A percentile compares a stretch with the other conserved stretches of the same genome.
Evolutionary conservation across 2,113 vertebrate species (phyloP).

Genomic region (Nannospalax galili): DNA sequence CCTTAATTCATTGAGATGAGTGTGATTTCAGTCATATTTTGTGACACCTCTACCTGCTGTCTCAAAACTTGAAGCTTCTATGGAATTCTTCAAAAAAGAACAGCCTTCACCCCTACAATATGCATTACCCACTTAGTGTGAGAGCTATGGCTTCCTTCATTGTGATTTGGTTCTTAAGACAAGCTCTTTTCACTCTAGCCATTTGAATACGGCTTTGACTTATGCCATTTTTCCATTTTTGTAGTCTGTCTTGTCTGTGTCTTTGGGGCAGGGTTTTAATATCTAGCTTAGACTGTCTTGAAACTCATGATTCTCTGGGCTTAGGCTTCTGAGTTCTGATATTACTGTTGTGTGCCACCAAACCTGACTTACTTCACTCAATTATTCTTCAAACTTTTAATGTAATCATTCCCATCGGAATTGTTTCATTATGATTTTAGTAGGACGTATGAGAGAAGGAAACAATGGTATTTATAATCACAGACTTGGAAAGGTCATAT

Average conservation of each 20-base stretch:
- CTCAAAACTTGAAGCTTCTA: background rate
- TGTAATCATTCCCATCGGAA: background rate
- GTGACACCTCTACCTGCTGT: background rate
- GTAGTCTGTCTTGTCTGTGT: background rate
- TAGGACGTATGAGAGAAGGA: background rate
- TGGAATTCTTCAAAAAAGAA: too few relatives aligned
- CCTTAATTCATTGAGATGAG: background rate
- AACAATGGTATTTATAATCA: background rate
- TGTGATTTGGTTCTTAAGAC: background rate
- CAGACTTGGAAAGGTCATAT: background rate
- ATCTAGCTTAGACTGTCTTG: background rate
- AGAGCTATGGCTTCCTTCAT: background rate
- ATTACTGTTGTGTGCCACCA: background rate
- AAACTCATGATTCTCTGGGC: background rate
- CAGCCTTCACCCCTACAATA: background rate
- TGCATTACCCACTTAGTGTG: background rate
- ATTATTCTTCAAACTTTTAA: background rate
- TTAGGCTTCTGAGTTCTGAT: background rate
- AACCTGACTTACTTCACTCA: background rate
- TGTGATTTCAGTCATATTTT: background rate
- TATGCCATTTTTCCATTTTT: background rate
- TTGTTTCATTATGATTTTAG: background rate
- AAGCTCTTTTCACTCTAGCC: background rate
- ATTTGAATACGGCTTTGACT: background rate
- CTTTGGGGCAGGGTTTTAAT: too few relatives aligned